These are phyloP conservation scores for Gymnoscopelus braueri DNA, from an alignment of 2,797 vertebrate genomes.

Conservation along the genomic window DNA sequence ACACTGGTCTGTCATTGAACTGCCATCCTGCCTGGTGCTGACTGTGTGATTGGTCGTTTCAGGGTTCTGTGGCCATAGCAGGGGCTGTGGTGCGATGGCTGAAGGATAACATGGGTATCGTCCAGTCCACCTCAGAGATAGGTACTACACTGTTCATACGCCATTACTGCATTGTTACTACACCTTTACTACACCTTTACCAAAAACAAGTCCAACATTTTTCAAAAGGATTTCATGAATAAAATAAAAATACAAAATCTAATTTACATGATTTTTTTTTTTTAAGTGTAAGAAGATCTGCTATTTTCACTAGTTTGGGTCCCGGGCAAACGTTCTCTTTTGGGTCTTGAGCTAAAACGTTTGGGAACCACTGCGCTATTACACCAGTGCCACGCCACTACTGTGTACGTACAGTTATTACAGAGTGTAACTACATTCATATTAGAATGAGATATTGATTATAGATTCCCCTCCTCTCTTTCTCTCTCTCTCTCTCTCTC, in stretches of 20 bases:
- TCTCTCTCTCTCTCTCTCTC: conserved; percentile 69
- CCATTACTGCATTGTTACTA: not conserved
- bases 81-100: conserved; percentile 96
- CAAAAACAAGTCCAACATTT: too few species aligned
- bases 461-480: not conserved
- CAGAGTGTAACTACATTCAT: not conserved
- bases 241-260: too few species aligned
- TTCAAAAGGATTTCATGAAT: too few species aligned
- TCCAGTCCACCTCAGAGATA: conserved; percentile 87
- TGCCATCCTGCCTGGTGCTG: not conserved
- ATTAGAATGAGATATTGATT: too few species aligned
- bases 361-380: not conserved
- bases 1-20: too few species aligned
- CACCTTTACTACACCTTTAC: too few species aligned
- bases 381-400: too few species aligned
- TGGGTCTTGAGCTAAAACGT: not conserved
- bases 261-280: too few species aligned
- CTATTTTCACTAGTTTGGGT: too few species aligned
- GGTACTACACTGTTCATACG: conserved; percentile 74
- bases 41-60: not conserved
- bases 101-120: conserved; percentile 95
- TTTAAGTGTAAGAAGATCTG: too few species aligned
- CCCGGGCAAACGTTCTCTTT: too few species aligned
- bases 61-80: conserved; percentile 98
- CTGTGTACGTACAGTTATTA: too few species aligned